Percentiles rank a stretch among this genome's conserved stretches.
These are phyloP conservation scores for Musca domestica DNA, from an alignment of 1,140 invertebrate species.

Conservation along the genomic window DNA sequence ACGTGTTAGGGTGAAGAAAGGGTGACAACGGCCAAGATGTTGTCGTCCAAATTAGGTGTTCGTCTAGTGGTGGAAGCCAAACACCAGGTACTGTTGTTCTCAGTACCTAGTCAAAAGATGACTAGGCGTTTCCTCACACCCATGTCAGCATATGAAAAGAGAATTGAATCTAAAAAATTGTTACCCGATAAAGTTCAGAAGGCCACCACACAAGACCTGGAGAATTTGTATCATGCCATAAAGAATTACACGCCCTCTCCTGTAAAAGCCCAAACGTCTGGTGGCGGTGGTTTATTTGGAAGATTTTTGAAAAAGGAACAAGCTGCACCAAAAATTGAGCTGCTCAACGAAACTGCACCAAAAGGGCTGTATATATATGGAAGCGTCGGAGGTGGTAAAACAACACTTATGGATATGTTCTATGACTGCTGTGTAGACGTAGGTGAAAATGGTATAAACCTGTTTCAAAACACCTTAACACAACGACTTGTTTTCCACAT, in stretches of 20 bases:
- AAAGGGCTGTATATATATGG: constrained; percentile 82
- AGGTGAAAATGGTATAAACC: constrained; percentile 35
- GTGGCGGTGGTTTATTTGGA: constrained; percentile 55
- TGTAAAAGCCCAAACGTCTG: constrained; percentile 42
- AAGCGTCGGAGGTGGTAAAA: constrained; percentile 92
- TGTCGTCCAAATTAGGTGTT: neutral
- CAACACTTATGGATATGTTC: constrained; percentile 99
- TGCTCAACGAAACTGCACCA: constrained; percentile 55
- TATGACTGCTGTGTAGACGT: constrained; percentile 71
- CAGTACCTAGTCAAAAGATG: constrained; percentile 10
- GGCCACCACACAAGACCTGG: constrained; percentile 65
- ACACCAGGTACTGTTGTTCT: constrained; percentile 30
- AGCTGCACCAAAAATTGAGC: constrained; percentile 30
- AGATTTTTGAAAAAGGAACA: constrained; percentile 34
- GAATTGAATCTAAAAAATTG: constrained; percentile 63
- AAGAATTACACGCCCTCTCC: constrained; percentile 60
- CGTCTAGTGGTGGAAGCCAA: neutral
- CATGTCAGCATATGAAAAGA: constrained; percentile 57
- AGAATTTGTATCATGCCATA: constrained; percentile 68
- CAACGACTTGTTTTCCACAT: neutral
- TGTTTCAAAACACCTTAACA: neutral
- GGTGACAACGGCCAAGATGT: constrained; percentile 9
- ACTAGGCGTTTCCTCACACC: constrained; percentile 51
- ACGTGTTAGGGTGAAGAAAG: neutral
- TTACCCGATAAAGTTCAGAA: constrained; percentile 70